Evolutionary conservation across 2,113 vertebrate species (phyloP), one percentile per base, ranked within the genome.

Genomic region (Scalopus aquaticus): DNA sequence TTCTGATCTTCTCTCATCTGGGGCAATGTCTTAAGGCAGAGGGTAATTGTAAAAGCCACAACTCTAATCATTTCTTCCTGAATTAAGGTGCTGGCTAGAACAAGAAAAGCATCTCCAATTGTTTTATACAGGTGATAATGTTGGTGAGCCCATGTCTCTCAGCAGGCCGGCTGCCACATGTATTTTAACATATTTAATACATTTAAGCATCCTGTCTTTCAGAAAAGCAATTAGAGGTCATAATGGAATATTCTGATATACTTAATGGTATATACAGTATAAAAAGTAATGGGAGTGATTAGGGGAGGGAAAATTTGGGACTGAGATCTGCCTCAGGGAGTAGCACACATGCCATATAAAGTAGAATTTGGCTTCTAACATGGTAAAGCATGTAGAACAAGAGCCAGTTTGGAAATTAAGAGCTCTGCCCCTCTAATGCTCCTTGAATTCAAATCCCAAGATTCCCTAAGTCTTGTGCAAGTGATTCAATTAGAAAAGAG

Each of bases 401-500:
- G 62, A 80, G 28, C 28, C 89, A 39, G 32, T 69, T 82, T 95
- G 81, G 88, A 96, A 67, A 51, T 86, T 62, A 46, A 90, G 42
- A 83, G 49, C 60, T 85, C 56, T 65, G 89, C 26, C 73, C 24
- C 30, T 24, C n/a, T 62, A 91, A 94, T 91, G 74, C 90, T 90
- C 84, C 93, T 69, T 32, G 88, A 73, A 92, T 97, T 97, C 77
- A 3, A 24, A 51, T 58, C 44, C 19, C 70, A 64, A 72, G 19
- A 51, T 94, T 93, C 74, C 49, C 0, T 20, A 79, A 89, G 32
- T 79, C 76, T 94, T 87, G 46, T 39, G 86, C 69, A 67, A 94
- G 26, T 72, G 94, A 84, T 92, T 94, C 97, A 97, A 94, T 96
- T 96, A 96, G n/a, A 90, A 98, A 97, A 93, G 49, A 90, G 73